phyloP scores from a whole-genome alignment of 1,140 invertebrate species.

The Polyergus mexicanus region DNA sequence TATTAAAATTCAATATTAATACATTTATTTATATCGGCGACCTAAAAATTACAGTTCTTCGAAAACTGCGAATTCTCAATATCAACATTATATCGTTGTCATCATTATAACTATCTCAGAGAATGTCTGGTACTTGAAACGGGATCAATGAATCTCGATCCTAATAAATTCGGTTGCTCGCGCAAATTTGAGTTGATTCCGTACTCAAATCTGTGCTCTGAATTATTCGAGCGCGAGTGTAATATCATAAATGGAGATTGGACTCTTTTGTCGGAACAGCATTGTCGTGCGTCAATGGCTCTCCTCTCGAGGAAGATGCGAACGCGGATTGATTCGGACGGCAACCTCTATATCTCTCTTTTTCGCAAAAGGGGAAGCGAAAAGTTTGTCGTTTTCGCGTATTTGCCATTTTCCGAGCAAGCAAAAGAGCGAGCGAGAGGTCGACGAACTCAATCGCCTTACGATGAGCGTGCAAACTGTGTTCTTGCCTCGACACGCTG shows the following conservation, averaged over 20 bases:
- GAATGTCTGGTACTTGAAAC: not conserved
- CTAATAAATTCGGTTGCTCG: not conserved
- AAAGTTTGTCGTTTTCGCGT: slow-evolving; percentile 52
- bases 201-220: slow-evolving; percentile 4
- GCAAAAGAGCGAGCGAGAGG: slow-evolving; percentile 7
- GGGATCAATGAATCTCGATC: not conserved
- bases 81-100: not conserved
- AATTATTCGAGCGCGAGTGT: slow-evolving; percentile 36
- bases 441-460: slow-evolving; percentile 32
- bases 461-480: slow-evolving; percentile 53
- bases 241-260: slow-evolving; percentile 49
- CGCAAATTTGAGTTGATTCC: not conserved
- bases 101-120: not conserved
- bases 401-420: slow-evolving; percentile 53
- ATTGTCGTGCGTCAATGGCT: slow-evolving; percentile 41
- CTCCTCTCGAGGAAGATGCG: not conserved
- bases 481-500: slow-evolving; percentile 52
- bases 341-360: not conserved
- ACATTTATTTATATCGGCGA: not conserved
- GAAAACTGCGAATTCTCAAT: not conserved
- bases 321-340: slow-evolving; percentile 41
- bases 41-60: slow-evolving; percentile 12
- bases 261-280: slow-evolving; percentile 18
- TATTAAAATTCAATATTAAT: slow-evolving; percentile 35
- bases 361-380: not conserved